Evolutionary conservation across 2,113 vertebrate genomes (phyloP).

Genomic region (Malaclemys terrapin): DNA sequence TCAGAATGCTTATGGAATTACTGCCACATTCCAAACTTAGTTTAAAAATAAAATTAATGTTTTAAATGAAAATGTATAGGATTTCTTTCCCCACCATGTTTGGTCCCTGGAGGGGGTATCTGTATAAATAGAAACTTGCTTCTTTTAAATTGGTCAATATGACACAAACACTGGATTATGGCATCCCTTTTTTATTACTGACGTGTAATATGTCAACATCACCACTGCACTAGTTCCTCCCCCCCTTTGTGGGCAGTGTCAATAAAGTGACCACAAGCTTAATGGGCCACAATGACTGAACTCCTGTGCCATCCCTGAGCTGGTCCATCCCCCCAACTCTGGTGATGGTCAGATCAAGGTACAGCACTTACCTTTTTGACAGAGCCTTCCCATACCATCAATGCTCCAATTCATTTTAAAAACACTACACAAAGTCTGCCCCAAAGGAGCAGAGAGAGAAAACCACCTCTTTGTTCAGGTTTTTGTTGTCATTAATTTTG

Average conservation of each 20-base stretch:
- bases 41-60: background rate
- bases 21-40: background rate
- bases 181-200: background rate
- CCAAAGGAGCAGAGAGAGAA: background rate
- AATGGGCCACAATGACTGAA: background rate
- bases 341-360: background rate
- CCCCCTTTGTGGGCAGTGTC: background rate
- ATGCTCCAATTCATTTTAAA: background rate
- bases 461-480: background rate
- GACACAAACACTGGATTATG: background rate
- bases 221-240: background rate
- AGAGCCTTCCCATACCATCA: background rate
- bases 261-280: background rate
- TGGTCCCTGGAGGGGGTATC: background rate
- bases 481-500: background rate
- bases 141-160: background rate
- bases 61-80: background rate
- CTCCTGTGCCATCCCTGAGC: background rate
- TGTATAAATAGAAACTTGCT: background rate
- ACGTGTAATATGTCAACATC: background rate
- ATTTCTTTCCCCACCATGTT: background rate
- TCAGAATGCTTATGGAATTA: background rate
- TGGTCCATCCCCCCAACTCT: background rate
- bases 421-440: background rate
- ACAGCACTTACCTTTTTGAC: background rate